phyloP scores from a whole-genome alignment of 2,113 vertebrate genomes.

The Cynocephalus volans region DNA sequence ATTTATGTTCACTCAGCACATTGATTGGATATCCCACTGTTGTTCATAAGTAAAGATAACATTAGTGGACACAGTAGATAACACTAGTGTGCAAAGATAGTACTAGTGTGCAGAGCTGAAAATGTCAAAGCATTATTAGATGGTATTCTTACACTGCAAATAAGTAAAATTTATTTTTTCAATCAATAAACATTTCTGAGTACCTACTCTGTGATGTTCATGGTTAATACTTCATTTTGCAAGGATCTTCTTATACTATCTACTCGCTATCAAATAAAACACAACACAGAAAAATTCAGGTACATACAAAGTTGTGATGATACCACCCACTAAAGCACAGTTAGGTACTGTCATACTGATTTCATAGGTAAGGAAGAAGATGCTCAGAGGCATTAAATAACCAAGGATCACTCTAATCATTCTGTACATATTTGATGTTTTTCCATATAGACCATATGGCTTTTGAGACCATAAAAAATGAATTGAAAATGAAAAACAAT shows the following conservation, averaged over 20 bases:
- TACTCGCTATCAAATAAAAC: neutral
- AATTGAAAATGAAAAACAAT: neutral
- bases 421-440: neutral
- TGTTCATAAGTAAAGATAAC: neutral
- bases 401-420: neutral
- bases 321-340: neutral
- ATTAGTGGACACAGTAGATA: neutral
- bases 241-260: neutral
- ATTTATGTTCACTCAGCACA: neutral
- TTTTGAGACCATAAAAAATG: neutral
- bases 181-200: neutral
- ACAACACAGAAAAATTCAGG: neutral
- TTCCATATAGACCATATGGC: neutral
- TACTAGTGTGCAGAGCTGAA: neutral
- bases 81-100: neutral
- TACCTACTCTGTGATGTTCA: neutral
- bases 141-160: neutral
- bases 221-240: neutral
- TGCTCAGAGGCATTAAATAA: neutral
- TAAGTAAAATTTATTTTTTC: neutral
- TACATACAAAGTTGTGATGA: neutral
- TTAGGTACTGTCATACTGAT: neutral
- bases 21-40: neutral
- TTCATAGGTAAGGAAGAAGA: neutral
- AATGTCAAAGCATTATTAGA: neutral